Percentiles rank a stretch among this genome's conserved stretches.
Evolutionary conservation across 2,888 invertebrate species (phyloP).

Genomic region (Sesia bembeciformis): DNA sequence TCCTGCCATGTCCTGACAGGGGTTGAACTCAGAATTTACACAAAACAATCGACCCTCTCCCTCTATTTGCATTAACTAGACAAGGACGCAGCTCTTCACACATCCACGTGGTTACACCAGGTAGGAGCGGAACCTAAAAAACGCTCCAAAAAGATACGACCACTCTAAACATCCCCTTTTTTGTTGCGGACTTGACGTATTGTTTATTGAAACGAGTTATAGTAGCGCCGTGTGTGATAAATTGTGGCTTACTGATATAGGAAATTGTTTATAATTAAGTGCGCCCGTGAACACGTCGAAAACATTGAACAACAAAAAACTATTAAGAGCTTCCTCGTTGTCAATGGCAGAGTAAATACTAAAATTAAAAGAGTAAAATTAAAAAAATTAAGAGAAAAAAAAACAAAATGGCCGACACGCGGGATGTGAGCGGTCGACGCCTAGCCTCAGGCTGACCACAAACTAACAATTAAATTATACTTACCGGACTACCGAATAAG

Average conservation of each 20-base stretch:
- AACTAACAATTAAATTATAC: conserved; percentile 69
- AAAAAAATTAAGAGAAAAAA: conserved; percentile 1
- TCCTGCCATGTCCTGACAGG: conserved; percentile 51
- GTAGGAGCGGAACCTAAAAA: conserved; percentile 66
- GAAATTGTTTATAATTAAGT: conserved; percentile 13
- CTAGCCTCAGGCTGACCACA: conserved; percentile 45
- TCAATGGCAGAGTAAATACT: not conserved
- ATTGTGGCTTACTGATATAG: conserved; percentile 45
- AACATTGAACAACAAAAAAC: not conserved
- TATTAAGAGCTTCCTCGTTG: not conserved
- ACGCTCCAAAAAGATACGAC: conserved; percentile 47
- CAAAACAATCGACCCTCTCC: not conserved
- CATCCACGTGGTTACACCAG: conserved; percentile 60
- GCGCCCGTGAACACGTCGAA: too few relatives aligned
- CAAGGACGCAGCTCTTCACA: conserved; percentile 39
- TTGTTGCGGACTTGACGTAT: conserved; percentile 35
- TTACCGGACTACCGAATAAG: conserved; percentile 66
- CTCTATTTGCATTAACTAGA: conserved; percentile 10
- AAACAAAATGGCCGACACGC: conserved; percentile 12
- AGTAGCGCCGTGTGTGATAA: conserved; percentile 45
- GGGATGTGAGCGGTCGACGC: conserved; percentile 25
- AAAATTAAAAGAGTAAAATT: too few relatives aligned
- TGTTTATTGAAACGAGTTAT: conserved; percentile 58
- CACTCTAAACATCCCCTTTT: conserved; percentile 71
- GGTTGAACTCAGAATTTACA: conserved; percentile 25